phyloP scores from a whole-genome alignment of 2,113 vertebrate genomes.

The Dicentrarchus labrax region DNA sequence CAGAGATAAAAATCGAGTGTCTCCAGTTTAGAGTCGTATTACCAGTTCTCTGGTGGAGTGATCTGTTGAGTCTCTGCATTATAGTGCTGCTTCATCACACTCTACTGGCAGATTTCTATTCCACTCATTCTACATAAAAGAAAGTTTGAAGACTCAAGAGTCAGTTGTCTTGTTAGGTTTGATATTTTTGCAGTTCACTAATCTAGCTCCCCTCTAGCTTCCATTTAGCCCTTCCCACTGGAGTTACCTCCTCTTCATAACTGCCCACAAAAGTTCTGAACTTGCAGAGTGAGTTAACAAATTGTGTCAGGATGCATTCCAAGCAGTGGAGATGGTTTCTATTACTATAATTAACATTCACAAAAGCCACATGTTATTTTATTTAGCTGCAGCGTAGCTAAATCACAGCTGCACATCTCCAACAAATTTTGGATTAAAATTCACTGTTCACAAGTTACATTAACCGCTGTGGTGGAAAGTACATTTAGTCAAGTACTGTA shows the following conservation, averaged over 20 bases:
- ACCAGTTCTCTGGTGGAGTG: background rate
- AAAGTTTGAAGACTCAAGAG: background rate
- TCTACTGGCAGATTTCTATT: background rate
- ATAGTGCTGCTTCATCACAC: background rate
- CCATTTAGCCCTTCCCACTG: constrained; percentile 31
- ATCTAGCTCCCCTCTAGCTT: constrained; percentile 18
- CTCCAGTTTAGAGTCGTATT: background rate
- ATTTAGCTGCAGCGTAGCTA: background rate
- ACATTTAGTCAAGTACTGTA: background rate
- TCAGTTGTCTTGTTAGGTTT: constrained; percentile 27
- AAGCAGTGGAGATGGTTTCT: background rate
- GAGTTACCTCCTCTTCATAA: constrained; percentile 73
- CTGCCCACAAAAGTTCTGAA: constrained; percentile 30
- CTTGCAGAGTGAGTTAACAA: background rate
- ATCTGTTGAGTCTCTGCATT: background rate
- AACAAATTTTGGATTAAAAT: background rate
- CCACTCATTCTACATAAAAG: background rate
- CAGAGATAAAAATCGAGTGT: background rate
- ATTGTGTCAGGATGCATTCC: background rate
- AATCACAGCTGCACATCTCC: background rate
- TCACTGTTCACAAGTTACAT: background rate
- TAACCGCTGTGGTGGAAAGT: background rate
- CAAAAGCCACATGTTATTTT: background rate
- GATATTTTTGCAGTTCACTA: constrained; percentile 50
- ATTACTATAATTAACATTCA: background rate